Evolutionary conservation across 2,797 vertebrate genomes (phyloP), one percentile per base, ranked within the genome.

Genomic region (Micromesistius poutassou): DNA sequence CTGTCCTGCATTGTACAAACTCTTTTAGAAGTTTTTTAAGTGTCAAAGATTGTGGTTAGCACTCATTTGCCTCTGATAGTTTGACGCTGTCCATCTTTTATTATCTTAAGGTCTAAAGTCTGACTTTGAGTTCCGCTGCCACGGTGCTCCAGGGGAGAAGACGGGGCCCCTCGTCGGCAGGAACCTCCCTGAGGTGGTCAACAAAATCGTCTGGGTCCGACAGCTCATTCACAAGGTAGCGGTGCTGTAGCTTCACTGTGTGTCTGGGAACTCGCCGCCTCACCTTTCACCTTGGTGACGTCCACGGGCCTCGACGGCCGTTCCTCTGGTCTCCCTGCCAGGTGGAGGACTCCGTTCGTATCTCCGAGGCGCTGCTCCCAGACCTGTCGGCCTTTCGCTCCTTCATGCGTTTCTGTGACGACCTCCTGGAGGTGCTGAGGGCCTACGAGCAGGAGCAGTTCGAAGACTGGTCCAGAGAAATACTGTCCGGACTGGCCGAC

Each of bases 121-220:
- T 76, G 96, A 99, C 84, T 99, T 98, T 95, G 96, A 97, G 87
- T 93, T 79, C 83, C 96, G 96, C 71, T 97, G 95, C 79, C 96
- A 95, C 81, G 97, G 98, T 80, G 83, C 77, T 80, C 96, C 97
- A 74, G 97, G 97, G 74, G 96, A 97, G 77, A 92, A 93, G 81
- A 93, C 91, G 35, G 98, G 97, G 3, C 97, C 97, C 0, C 90
- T 96, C 68, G 90, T 94, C 33, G 97, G 97, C 81, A 97, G 94
- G 90, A 99, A 99, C 83, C 96, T 99, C 70, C 96, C 97, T 38
- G 97, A 99, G 88, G 98, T 98, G 80, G 97, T 99, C 73, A 99
- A 98, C 91, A 99, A 96, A 88, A 96, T 98, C 77, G 96, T 99
- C 66, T 99, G 97, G 98, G 95, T 97, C 42, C 94, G 92, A 75